Evolutionary conservation across 2,797 vertebrate species (phyloP).

Genomic region (Ara ararauna): DNA sequence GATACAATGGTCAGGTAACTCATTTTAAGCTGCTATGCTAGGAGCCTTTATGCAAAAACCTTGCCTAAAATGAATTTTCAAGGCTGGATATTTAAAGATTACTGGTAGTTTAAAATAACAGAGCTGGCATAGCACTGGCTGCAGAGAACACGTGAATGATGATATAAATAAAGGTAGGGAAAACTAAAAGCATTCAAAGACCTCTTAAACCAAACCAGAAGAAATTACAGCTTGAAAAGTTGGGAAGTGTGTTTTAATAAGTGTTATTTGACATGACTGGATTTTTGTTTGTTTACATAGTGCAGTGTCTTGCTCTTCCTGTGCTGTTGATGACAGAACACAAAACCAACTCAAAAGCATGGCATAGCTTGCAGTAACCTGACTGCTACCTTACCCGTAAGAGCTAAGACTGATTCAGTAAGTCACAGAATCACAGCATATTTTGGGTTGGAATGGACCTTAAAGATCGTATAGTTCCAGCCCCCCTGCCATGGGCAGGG

Average conservation of each 20-base stretch:
- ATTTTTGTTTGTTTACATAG: not conserved
- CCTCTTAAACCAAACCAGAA: not conserved
- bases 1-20: not conserved
- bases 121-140: not conserved
- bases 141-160: not conserved
- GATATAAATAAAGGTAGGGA: not conserved
- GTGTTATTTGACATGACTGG: not conserved
- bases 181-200: not conserved
- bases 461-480: not conserved
- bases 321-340: not conserved
- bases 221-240: not conserved
- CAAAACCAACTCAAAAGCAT: not conserved
- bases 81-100: conserved; percentile 25
- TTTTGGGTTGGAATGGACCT: not conserved
- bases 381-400: not conserved
- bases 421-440: not conserved
- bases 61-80: conserved; percentile 24
- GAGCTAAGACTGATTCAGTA: not conserved
- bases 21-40: conserved; percentile 5
- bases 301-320: not conserved
- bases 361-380: not conserved
- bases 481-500: not conserved
- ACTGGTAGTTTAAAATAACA: not conserved
- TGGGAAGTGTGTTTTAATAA: not conserved
- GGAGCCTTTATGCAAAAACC: not conserved